These are phyloP conservation scores for Drosophila kohkoa DNA, from an alignment of 1,140 invertebrate species.

Conservation along the genomic window DNA sequence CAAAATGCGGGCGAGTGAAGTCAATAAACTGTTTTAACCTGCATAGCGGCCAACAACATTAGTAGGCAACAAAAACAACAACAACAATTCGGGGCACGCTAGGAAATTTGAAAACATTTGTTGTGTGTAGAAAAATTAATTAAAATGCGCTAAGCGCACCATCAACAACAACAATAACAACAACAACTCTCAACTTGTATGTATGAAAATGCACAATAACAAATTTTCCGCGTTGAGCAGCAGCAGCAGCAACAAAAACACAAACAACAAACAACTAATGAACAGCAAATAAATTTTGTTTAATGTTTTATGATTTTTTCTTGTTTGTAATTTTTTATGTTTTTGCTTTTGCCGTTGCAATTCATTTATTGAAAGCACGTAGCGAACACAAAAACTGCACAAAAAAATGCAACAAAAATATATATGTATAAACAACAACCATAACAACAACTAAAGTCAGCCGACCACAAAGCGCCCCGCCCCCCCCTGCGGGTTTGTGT, in stretches of 20 bases:
- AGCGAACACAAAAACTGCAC: constrained; percentile 51
- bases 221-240: constrained; percentile 75
- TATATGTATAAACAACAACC: constrained; percentile 36
- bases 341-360: constrained; percentile 39
- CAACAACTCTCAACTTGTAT: constrained; percentile 13
- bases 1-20: constrained; percentile 56
- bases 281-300: constrained; percentile 62
- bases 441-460: constrained; percentile 52
- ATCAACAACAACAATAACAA: not conserved
- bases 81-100: constrained; percentile 42
- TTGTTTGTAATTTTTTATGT: constrained; percentile 23
- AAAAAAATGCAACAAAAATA: constrained; percentile 39
- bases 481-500: constrained; percentile 39
- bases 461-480: constrained; percentile 50
- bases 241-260: constrained; percentile 21
- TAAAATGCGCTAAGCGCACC: constrained; percentile 67
- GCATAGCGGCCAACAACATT: constrained; percentile 52
- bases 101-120: constrained; percentile 69
- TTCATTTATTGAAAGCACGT: constrained; percentile 74
- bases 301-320: constrained; percentile 46
- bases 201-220: constrained; percentile 75
- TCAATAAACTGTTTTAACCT: constrained; percentile 82
- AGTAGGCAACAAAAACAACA: constrained; percentile 24
- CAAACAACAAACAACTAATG: constrained; percentile 32
- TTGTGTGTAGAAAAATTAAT: constrained; percentile 55